phyloP scores from a whole-genome alignment of 2,888 invertebrate species.

The Ommatoiulus sabulosus region DNA sequence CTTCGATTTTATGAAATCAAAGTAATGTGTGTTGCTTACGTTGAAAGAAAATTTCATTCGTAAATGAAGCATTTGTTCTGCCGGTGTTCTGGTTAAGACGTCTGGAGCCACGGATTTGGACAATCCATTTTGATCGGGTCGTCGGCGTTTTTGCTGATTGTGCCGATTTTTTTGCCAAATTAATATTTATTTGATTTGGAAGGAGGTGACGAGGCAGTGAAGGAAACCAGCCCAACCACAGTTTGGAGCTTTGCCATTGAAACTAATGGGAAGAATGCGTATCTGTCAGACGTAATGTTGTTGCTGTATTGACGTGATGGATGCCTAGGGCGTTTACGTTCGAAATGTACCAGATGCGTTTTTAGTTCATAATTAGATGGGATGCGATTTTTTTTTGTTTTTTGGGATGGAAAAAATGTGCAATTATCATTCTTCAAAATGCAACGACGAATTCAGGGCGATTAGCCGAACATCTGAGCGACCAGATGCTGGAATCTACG shows the following conservation, averaged over 20 bases:
- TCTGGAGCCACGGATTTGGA: too few relatives aligned
- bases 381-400: background rate
- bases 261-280: slow-evolving; percentile 3
- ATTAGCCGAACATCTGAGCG: background rate
- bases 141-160: too few relatives aligned
- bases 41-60: too few relatives aligned
- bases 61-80: too few relatives aligned
- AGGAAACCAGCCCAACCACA: background rate
- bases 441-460: background rate
- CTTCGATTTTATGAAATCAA: too few relatives aligned
- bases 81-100: too few relatives aligned
- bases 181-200: slow-evolving; percentile 28
- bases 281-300: background rate
- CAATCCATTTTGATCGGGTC: too few relatives aligned
- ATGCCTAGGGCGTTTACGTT: background rate
- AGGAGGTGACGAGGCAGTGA: background rate
- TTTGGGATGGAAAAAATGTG: background rate
- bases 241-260: background rate
- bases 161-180: background rate
- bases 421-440: background rate
- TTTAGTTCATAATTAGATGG: background rate
- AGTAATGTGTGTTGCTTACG: too few relatives aligned
- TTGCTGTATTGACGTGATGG: background rate
- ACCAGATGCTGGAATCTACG: background rate
- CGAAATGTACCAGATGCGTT: background rate